Base-by-base conservation (phyloP, 2,888 invertebrate genomes). In the Protula sp. region DNA sequence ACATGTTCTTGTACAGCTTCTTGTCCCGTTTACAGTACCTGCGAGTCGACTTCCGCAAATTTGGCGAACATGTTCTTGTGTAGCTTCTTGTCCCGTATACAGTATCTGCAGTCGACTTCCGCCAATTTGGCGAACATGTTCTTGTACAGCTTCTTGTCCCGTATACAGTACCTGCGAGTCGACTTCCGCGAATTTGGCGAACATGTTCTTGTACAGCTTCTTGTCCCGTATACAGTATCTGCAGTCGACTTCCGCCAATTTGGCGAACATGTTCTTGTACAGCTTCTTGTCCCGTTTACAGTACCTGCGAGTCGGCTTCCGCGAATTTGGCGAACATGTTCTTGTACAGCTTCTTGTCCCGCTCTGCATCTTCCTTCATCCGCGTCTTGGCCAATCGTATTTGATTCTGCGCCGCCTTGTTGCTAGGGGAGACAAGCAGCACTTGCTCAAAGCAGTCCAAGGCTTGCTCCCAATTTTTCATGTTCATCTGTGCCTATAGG, bases 191-290 rank as follows among this genome's bases (percentile, higher is more conserved):
- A n/a, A n/a, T n/a, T n/a, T n/a, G n/a, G n/a, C n/a, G n/a, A n/a
- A n/a, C n/a, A n/a, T n/a, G n/a, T n/a, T n/a, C n/a, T n/a, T n/a
- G n/a, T n/a, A n/a, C n/a, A n/a, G n/a, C n/a, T n/a, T n/a, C n/a
- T n/a, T n/a, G n/a, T n/a, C n/a, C n/a, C n/a, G n/a, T n/a, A n/a
- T n/a, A n/a, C n/a, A n/a, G n/a, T 38, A 19, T 9, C 38, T 38
- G 38, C 19, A 61, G 57, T 73, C 72, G 4, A 54, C 57, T 62
- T 73, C 72, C n/a, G 81, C 78, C 83, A 94, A 90, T 82, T 92
- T 94, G 71, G 92, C 89, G 82, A 98, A 98, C 92, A 98, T 94
- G 81, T 92, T 93, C 19, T 89, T 89, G 81, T 93, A 98, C 38
- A 92, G 85, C 76, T 89, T 86, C 83, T 91, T 93, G 81, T 95